Conservation (phyloP, 2,888 invertebrate genomes). For the Eumerus sabulonum region DNA sequence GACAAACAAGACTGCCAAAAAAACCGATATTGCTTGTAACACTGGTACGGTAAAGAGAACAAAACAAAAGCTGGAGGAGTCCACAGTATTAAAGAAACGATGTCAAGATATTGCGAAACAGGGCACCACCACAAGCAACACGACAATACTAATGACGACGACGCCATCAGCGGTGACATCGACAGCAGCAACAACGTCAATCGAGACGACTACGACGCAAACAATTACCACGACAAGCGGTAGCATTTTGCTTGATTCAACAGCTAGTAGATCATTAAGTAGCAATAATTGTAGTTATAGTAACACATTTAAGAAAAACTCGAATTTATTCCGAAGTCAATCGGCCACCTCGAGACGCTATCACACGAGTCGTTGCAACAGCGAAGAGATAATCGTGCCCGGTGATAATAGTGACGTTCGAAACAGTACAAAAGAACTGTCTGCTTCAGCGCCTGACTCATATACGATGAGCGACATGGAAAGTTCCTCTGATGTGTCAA, state of each 20-base stretch:
- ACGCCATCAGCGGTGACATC: conserved; percentile 15
- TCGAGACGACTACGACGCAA: background rate
- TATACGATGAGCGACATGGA: conserved; percentile 75
- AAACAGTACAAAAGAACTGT: conserved; percentile 75
- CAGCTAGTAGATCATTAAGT: conserved; percentile 59
- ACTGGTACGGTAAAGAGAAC: conserved; percentile 85
- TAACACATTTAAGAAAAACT: conserved; percentile 70
- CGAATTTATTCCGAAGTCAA: conserved; percentile 75
- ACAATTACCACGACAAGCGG: conserved; percentile 53
- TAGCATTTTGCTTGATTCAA: conserved; percentile 46
- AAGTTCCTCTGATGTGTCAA: conserved; percentile 66
- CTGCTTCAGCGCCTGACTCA: conserved; percentile 83
- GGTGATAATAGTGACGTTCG: conserved; percentile 21
- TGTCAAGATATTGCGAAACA: conserved; percentile 74
- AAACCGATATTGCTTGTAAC: conserved; percentile 81
- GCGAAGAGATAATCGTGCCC: conserved; percentile 76
- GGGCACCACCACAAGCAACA: conserved; percentile 29
- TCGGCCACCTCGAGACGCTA: conserved; percentile 76
- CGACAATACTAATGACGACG: conserved; percentile 5
- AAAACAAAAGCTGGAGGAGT: conserved; percentile 84
- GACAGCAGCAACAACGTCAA: too few relatives aligned
- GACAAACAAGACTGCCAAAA: conserved; percentile 74
- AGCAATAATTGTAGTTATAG: conserved; percentile 60
- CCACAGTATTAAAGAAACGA: conserved; percentile 75
- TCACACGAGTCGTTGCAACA: conserved; percentile 76